Base-by-base conservation (phyloP, 2,797 vertebrate genomes). In the Megaceryle alcyon region DNA sequence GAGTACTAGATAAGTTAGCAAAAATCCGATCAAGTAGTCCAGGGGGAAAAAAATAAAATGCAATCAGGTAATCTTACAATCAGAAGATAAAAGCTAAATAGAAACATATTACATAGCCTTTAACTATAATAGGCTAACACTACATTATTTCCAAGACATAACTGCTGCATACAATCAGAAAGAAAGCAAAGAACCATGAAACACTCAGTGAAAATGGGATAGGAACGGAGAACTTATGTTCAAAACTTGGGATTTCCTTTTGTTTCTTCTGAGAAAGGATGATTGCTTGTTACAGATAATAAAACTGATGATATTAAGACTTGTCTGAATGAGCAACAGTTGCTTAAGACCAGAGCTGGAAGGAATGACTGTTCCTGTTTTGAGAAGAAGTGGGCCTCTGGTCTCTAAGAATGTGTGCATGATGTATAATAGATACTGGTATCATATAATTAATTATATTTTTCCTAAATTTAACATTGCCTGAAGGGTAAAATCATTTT, bases 391-490 rank as follows among this genome's bases (percentile, higher is more conserved):
- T 56, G 41, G 97, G 97, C 95, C 98, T 94, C 61, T 81, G 9
- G 98, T 97, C 97, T 98, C 96, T 90, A 90, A 96, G 96, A 97
- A 97, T 98, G 98, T 98, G 97, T 97, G 97, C 97, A 84, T 96
- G 94, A 94, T 94, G 65, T 98, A 98, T 99, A 99, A 98, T 98
- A 99, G 98, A 99, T 99, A 99, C 98, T 98, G 98, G 98, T 98
- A 98, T 98, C 97, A 97, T 98, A 98, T 98, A 99, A 99, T 99
- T 99, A 99, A 99, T 99, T 99, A 98, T 97, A 97, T 98, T 98
- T 98, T 99, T 98, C 98, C 98, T 99, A 99, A 99, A 98, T 98
- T 98, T 99, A 98, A 98, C 98, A 98, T 98, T 97, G 98, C 99
- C 99, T 98, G 98, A 98, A 99, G 99, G 99, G 98, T 98, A 98